A percentile compares a stretch with the other conserved stretches of the same genome.
Evolutionary conservation across 2,113 vertebrate species (phyloP).

Genomic region (Gnathonemus echidnorhynchus): DNA sequence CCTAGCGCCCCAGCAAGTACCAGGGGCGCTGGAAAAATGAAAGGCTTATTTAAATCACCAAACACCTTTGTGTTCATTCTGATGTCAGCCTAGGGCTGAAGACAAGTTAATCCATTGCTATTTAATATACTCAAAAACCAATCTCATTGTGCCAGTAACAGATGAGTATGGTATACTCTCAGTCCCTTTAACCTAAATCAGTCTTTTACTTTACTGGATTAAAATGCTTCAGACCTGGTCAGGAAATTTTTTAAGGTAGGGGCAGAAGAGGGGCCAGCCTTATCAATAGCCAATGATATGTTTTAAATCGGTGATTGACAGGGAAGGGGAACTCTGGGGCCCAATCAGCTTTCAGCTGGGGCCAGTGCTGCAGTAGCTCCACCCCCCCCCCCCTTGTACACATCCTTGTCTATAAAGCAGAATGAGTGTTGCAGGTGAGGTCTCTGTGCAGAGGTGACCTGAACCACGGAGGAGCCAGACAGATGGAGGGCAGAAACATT

Average conservation of each 20-base stretch:
- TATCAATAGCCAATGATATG: not conserved
- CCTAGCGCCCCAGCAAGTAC: not conserved
- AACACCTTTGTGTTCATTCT: not conserved
- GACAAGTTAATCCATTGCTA: not conserved
- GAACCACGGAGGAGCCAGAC: not conserved
- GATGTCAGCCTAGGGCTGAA: not conserved
- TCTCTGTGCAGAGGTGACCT: not conserved
- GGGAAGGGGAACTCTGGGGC: not conserved
- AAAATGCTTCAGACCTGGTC: not conserved
- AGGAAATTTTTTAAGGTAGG: not conserved
- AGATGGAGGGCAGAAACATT: not conserved
- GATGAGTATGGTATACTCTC: not conserved
- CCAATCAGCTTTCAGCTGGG: not conserved
- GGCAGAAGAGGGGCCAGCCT: not conserved
- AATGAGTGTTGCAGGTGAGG: not conserved
- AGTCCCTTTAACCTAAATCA: not conserved
- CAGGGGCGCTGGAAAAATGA: not conserved
- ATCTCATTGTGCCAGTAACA: not conserved
- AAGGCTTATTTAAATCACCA: not conserved
- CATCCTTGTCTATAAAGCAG: not conserved
- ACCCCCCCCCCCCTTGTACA: too few relatives aligned
- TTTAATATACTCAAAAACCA: not conserved
- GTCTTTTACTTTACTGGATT: not conserved
- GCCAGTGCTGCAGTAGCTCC: not conserved
- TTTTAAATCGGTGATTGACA: not conserved